Conservation (phyloP, 2,888 invertebrate genomes). For the Tricholauxania praeusta region DNA sequence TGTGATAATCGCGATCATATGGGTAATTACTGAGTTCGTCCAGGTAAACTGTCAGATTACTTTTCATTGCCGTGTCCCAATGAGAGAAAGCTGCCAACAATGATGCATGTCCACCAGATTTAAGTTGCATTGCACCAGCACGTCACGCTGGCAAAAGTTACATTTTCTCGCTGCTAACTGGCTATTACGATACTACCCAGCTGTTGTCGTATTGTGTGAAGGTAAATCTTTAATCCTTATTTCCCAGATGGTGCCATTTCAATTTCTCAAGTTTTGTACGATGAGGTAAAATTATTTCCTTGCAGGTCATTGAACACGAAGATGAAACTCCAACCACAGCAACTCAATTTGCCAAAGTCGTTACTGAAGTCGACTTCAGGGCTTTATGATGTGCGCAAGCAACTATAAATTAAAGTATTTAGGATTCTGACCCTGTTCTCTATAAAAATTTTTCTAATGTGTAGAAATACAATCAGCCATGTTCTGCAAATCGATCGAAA, state of each 20-base stretch:
- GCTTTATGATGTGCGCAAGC: slow-evolving; percentile 89
- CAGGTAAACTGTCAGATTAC: slow-evolving; percentile 94
- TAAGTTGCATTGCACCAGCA: slow-evolving; percentile 88
- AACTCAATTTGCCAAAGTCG: slow-evolving; percentile 97
- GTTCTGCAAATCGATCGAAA: no score
- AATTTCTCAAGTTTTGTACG: slow-evolving; percentile 94
- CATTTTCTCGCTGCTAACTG: slow-evolving; percentile 93
- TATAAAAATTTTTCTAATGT: no score
- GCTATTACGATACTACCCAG: slow-evolving; percentile 96
- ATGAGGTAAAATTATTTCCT: slow-evolving; percentile 72
- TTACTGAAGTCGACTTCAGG: slow-evolving; percentile 94
- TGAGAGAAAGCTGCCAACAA: slow-evolving; percentile 97
- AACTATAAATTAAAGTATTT: slow-evolving; percentile 81
- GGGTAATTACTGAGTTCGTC: slow-evolving; percentile 91
- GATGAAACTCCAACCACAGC: slow-evolving; percentile 95
- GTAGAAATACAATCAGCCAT: no score
- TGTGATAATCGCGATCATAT: slow-evolving; percentile 89
- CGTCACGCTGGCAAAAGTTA: slow-evolving; percentile 97
- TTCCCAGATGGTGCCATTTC: slow-evolving; percentile 97
- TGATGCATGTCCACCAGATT: slow-evolving; percentile 96
- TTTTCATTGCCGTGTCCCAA: slow-evolving; percentile 96
- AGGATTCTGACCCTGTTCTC: slow-evolving; percentile 80
- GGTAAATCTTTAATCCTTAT: slow-evolving; percentile 98
- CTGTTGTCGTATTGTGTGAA: slow-evolving; percentile 86
- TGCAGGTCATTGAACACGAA: slow-evolving; percentile 79